Conservation (phyloP, 2,797 vertebrate genomes). For the Adelosebastes latens region DNA sequence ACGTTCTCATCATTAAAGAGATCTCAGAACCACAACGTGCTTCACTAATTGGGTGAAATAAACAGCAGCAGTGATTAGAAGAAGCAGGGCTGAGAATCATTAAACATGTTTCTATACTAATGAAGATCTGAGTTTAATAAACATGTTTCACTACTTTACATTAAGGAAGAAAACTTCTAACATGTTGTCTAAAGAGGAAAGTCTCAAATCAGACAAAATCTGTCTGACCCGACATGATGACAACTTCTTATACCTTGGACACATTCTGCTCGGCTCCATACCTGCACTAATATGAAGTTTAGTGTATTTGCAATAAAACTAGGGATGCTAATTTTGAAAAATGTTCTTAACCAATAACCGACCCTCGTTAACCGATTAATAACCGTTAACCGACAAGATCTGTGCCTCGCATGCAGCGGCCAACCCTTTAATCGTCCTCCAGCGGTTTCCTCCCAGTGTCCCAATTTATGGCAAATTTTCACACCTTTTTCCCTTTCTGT, state of each 20-base stretch:
- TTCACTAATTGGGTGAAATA: background rate
- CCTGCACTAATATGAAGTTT: background rate
- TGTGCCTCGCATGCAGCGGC: too few species aligned
- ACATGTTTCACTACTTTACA: background rate
- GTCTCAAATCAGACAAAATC: background rate
- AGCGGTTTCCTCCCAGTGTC: too few species aligned
- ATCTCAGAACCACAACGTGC: background rate
- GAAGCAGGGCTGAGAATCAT: background rate
- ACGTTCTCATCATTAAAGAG: background rate
- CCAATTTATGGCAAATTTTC: too few species aligned
- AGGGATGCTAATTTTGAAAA: too few species aligned
- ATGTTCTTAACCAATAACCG: too few species aligned
- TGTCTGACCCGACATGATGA: background rate
- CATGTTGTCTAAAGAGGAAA: background rate
- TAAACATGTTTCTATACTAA: background rate
- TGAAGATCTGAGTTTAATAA: background rate
- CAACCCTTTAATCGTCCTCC: too few species aligned
- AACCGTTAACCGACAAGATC: too few species aligned
- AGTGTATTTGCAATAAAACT: background rate
- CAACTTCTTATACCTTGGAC: background rate
- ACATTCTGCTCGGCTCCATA: background rate
- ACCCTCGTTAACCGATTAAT: too few species aligned
- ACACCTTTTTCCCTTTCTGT: too few species aligned
- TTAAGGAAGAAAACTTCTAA: background rate
- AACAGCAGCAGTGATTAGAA: background rate